A percentile compares a stretch with the other conserved stretches of the same genome.
Conservation (phyloP, 2,888 invertebrate genomes). For the Tiphia femorata region DNA sequence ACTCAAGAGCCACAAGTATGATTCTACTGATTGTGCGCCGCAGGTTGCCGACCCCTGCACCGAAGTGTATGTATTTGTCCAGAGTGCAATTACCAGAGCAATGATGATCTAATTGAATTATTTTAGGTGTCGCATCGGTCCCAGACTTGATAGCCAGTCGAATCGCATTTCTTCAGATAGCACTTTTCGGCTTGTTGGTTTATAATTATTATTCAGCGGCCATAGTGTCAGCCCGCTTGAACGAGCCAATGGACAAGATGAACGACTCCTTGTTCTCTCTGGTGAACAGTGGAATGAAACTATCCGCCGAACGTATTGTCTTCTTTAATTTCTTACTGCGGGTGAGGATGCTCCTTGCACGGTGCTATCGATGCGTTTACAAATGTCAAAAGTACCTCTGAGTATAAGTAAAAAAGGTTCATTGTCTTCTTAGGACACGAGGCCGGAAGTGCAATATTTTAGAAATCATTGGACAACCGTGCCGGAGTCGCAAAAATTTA, state of each 20-base stretch:
- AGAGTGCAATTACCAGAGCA: too few relatives aligned
- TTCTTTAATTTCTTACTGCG: slow-evolving; percentile 43
- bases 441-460: slow-evolving; percentile 27
- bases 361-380: too few relatives aligned
- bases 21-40: too few relatives aligned
- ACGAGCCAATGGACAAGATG: slow-evolving; percentile 56
- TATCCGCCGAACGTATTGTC: slow-evolving; percentile 44
- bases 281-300: slow-evolving; percentile 36
- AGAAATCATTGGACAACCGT: slow-evolving; percentile 20
- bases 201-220: slow-evolving; percentile 61
- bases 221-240: slow-evolving; percentile 58
- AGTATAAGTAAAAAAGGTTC: too few relatives aligned
- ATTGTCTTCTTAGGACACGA: slow-evolving; percentile 8
- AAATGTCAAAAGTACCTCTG: too few relatives aligned
- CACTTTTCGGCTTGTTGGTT: slow-evolving; percentile 53
- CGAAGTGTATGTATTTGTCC: too few relatives aligned
- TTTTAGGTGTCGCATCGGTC: slow-evolving; percentile 49
- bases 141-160: slow-evolving; percentile 48
- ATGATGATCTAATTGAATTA: neutral
- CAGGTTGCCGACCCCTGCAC: too few relatives aligned
- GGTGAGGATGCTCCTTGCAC: slow-evolving; percentile 39
- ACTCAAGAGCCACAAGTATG: too few relatives aligned
- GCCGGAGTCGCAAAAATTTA: slow-evolving; percentile 26
- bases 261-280: slow-evolving; percentile 59
- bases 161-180: slow-evolving; percentile 50